phyloP scores from a whole-genome alignment of 37 sponge, comb jelly and placozoan species.

The Eunapius fragilis region DNA sequence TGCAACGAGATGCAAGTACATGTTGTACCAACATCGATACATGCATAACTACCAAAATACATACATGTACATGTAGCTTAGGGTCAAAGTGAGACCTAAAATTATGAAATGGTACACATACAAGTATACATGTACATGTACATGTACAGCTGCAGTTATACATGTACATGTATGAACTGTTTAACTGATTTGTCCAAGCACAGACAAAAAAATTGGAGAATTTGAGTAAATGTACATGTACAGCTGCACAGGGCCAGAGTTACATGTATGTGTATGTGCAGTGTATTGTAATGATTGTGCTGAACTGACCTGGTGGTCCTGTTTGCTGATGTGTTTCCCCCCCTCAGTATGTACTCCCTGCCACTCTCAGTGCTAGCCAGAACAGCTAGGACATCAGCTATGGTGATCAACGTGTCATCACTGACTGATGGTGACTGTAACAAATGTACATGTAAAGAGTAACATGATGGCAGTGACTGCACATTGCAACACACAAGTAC shows the following conservation, averaged over 20 bases:
- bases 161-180: neutral
- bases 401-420: conserved; percentile 47
- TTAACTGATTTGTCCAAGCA: neutral
- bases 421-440: neutral
- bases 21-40: too few species aligned
- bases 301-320: conserved; percentile 19
- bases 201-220: too few species aligned
- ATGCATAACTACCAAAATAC: too few species aligned
- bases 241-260: too few species aligned
- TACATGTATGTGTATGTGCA: too few species aligned
- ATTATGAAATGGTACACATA: neutral
- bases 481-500: neutral
- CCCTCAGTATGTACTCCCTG: conserved; percentile 37
- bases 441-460: neutral
- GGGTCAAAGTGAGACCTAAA: neutral
- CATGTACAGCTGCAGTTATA: neutral
- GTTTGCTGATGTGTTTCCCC: neutral
- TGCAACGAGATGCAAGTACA: neutral
- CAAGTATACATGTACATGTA: neutral
- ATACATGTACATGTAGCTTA: neutral
- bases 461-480: too few species aligned
- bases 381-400: conserved; percentile 69
- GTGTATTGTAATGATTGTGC: too few species aligned
- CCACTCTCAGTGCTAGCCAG: conserved; percentile 64
- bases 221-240: too few species aligned